Base-by-base conservation (phyloP, 2,113 vertebrate genomes). In the Tonatia bakeri region DNA sequence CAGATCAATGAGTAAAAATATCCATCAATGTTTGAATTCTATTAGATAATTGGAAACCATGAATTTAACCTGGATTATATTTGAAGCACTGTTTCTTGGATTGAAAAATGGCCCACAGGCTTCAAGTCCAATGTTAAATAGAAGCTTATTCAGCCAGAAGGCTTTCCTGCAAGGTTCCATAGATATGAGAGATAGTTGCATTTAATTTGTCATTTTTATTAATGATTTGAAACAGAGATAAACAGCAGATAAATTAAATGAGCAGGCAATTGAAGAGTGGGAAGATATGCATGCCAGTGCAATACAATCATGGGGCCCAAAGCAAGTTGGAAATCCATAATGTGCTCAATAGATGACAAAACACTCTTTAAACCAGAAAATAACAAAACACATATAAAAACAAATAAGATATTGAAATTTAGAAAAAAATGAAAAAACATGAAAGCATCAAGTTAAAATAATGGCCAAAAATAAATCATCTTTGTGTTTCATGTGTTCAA, bases 181-280 rank as follows among this genome's bases (percentile, higher is more conserved):
- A 5, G 3, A 0, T 26, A 38, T 65, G 36, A 72, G 8, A 90
- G 38, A 5, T 76, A 1, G 9, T 65, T 83, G 14, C 9, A 64
- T 91, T 83, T 81, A 86, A 89, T 81, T 81, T 90, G 8, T 90
- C 70, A 77, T 36, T 90, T 47, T 77, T 96, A 94, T 88, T 97
- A 95, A 96, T 94, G 59, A 85, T 73, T 75, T 73, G 1, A 33
- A 76, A 28, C 65, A 64, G 38, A 83, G 31, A 61, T 69, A 90
- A 96, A n/a, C 19, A 95, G 36, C 5, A 92, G 70, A 90, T 31
- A 87, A 90, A 94, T 87, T 75, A 93, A 80, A 86, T 56, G n/a
- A 76, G 26, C 19, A 56, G 26, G 16, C 22, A 40, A 20, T 9
- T 52, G 24, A 17, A 67, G 31, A 90, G 13, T 73, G 16, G 14